Conservation (phyloP, 1,140 invertebrate genomes). For the Uloborus diversus region DNA sequence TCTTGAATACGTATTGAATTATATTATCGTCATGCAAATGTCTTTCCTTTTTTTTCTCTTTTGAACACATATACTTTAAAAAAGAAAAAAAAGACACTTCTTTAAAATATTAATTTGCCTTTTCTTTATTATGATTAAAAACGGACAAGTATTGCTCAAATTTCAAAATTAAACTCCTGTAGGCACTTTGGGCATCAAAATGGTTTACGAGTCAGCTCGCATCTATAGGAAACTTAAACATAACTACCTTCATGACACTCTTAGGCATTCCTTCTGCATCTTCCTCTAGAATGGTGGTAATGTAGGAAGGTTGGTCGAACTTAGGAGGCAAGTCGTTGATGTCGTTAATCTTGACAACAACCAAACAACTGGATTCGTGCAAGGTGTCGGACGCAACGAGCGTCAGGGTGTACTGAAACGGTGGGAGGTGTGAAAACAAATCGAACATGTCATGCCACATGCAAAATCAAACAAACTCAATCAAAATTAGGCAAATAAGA, state of each 20-base stretch:
- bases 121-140: too few species aligned
- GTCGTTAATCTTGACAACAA: constrained; percentile 76
- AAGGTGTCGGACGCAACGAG: constrained; percentile 86
- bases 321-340: constrained; percentile 84
- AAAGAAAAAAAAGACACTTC: too few species aligned
- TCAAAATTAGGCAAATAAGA: constrained; percentile 36
- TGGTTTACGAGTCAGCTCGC: too few species aligned
- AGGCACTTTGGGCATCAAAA: too few species aligned
- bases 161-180: too few species aligned
- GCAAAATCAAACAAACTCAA: constrained; percentile 27
- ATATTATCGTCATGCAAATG: too few species aligned
- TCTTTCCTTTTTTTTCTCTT: too few species aligned
- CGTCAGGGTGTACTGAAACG: constrained; percentile 80
- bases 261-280: constrained; percentile 70
- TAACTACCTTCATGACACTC: constrained; percentile 71
- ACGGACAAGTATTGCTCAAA: too few species aligned
- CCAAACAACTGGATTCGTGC: constrained; percentile 82
- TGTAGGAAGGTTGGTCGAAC: constrained; percentile 77
- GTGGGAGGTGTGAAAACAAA: neutral
- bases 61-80: too few species aligned
- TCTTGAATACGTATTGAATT: too few species aligned
- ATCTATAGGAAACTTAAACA: too few species aligned
- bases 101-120: too few species aligned
- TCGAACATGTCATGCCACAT: constrained; percentile 47
- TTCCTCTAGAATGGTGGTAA: constrained; percentile 75